These are phyloP conservation scores for Apodemia zela DNA, from an alignment of 2,888 invertebrate genomes.

Conservation along the genomic window DNA sequence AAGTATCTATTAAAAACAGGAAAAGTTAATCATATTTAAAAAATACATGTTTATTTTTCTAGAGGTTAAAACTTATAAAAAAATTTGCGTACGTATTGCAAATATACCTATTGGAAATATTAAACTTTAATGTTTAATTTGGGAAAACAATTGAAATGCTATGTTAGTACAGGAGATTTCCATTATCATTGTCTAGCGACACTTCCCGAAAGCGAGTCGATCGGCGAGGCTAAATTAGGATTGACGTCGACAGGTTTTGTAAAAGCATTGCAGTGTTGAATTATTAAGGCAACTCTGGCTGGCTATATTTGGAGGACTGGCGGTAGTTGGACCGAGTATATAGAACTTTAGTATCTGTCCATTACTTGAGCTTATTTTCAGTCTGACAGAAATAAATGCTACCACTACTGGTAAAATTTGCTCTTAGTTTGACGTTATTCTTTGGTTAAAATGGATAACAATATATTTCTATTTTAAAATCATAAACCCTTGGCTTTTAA, in stretches of 20 bases:
- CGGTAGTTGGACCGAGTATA: slow-evolving; percentile 46
- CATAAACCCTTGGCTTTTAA: too few relatives aligned
- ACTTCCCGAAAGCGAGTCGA: slow-evolving; percentile 72
- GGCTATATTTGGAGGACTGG: slow-evolving; percentile 68
- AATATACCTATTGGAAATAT: not conserved
- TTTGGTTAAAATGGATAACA: too few relatives aligned
- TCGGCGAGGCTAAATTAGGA: slow-evolving; percentile 73
- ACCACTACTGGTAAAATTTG: not conserved
- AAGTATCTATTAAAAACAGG: too few relatives aligned
- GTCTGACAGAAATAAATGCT: slow-evolving; percentile 60
- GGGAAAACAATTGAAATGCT: slow-evolving; percentile 19
- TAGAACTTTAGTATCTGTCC: slow-evolving; percentile 51
- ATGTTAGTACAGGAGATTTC: slow-evolving; percentile 61
- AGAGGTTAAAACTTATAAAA: not conserved
- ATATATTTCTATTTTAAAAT: too few relatives aligned
- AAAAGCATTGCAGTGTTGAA: slow-evolving; percentile 81
- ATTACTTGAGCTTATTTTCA: slow-evolving; percentile 68
- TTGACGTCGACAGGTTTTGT: slow-evolving; percentile 79
- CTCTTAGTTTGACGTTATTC: not conserved
- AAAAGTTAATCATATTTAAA: too few relatives aligned
- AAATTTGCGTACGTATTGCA: not conserved
- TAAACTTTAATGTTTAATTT: slow-evolving; percentile 18
- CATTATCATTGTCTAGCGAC: slow-evolving; percentile 75
- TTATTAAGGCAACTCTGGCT: slow-evolving; percentile 74
- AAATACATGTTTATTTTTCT: too few relatives aligned